Evolutionary conservation across 2,888 invertebrate genomes (phyloP), one percentile per base, ranked within the genome.

Genomic region (Microctonus hyperodae): DNA sequence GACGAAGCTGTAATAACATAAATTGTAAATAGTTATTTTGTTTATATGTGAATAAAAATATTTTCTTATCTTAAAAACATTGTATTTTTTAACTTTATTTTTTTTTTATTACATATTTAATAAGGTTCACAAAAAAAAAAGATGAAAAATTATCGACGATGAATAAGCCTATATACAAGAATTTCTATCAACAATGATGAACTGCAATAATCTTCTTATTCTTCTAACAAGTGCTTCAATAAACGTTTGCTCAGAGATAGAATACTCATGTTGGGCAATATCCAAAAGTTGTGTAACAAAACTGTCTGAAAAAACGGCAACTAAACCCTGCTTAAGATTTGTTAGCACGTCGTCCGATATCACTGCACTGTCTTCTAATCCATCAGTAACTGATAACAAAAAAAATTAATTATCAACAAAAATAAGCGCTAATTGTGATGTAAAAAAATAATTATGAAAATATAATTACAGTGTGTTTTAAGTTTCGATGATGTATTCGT

Each of bases 191-290:
- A 88, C 85, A 71, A 90, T 88, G 50, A 92, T 91, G 85, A 93
- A 94, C 84, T 94, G 94, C 72, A 94, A 88, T 76, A 93, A 88
- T 69, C 90, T 88, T 83, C 94, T 93, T 73, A 94, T 91, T 81
- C 94, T 90, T 72, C 93, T 89, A 61, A 94, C 82, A 9, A 94
- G 85, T 0, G 91, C 90, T 81, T 92, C 91, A 25, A 92, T 87
- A 81, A 93, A 92, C 57, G 89, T 88, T 75, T 89, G 89, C 73
- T 92, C 90, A 2, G 88, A 84, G 9, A 87, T 85, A 10, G 90
- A 86, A 74, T 90, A 88, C 76, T 88, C 89, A 88, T 90, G 89
- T 67, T 89, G 88, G 0, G 90, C 90, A 10, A 62, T 35, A 63
- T 90, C 90, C 58, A 92, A 82, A 11, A 94, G 85, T 74, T 92